phyloP scores from a whole-genome alignment of 2,888 invertebrate species.

The Neoscelio sp. region DNA sequence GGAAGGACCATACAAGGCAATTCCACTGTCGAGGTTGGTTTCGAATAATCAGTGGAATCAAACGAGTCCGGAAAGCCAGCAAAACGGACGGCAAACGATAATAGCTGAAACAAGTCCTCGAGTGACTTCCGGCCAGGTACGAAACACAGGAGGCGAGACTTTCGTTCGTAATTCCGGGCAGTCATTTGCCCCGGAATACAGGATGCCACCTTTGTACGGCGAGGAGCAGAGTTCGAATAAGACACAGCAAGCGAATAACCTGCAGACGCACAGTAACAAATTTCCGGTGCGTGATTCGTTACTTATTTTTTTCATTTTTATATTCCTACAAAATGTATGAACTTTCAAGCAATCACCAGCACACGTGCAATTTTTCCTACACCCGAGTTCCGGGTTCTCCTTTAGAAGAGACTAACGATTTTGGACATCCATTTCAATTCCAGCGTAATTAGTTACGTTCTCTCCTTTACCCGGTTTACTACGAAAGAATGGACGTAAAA shows the following conservation, averaged over 20 bases:
- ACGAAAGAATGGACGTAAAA: too few species aligned
- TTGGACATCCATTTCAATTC: too few species aligned
- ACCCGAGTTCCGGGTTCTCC: too few species aligned
- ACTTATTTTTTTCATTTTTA: constrained; percentile 34
- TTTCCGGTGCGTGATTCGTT: constrained; percentile 87
- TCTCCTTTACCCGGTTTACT: too few species aligned
- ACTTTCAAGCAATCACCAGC: too few species aligned
- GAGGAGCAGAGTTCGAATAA: constrained; percentile 83
- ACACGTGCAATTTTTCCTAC: too few species aligned
- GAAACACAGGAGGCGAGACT: constrained; percentile 83
- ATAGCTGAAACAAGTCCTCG: constrained; percentile 64
- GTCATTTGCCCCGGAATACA: constrained; percentile 74
- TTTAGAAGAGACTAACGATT: too few species aligned
- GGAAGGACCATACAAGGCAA: constrained; percentile 85
- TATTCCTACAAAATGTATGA: too few species aligned
- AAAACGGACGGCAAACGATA: constrained; percentile 64
- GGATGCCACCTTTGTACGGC: constrained; percentile 81
- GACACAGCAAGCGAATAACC: constrained; percentile 82
- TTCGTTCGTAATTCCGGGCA: constrained; percentile 78
- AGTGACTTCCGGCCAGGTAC: constrained; percentile 83
- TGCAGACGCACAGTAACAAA: constrained; percentile 91
- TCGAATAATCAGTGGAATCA: constrained; percentile 73
- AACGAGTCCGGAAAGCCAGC: constrained; percentile 55
- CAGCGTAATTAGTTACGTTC: too few species aligned
- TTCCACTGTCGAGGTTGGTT: constrained; percentile 86